Base-by-base conservation (phyloP, 2,113 vertebrate genomes). In the Oncorhynchus mykiss region DNA sequence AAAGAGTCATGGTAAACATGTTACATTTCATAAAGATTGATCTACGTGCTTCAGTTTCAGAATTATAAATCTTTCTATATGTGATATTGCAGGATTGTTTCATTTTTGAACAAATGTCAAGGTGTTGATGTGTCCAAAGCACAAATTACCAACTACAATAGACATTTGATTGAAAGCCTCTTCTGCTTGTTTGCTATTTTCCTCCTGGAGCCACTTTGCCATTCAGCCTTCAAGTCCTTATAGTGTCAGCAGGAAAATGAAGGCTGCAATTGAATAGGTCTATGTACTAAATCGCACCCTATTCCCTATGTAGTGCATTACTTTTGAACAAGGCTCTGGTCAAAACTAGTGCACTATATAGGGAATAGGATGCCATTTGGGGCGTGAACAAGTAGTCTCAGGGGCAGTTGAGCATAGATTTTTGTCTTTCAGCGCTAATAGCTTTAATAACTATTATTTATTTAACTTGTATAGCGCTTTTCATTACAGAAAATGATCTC, bases 321-420 rank as follows among this genome's bases (percentile, higher is more conserved):
- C 14, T 14, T 51, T 51, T 14, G 49, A 14, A 14, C 14, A 16
- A 9, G 49, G 49, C 12, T 16, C 49, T 51, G 49, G 31, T 34
- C 5, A 34, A 34, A 34, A 34, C 31, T 34, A 34, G 31, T 6
- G 31, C 31, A 34, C 31, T 34, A 34, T 34, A 34, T 34, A 34
- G 31, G 31, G 31, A 34, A 34, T 34, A 34, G 31, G 31, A 51
- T 51, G 12, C 49, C 49, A 51, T 51, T 51, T 12, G 49, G 49
- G 49, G 9, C 0, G 3, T 14, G 9, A 51, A 0, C 49, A 14
- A 51, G 87, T 89, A 90, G 92, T 91, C 91, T 90, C 88, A 64
- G 31, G 88, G 89, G 87, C 87, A 87, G 90, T 92, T 93, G 88
- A 80, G 78, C 79, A 95, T 97, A 91, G 95, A 97, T 97, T 96